Conservation (phyloP, 2,888 invertebrate species). For the Cosmia pyralina region DNA sequence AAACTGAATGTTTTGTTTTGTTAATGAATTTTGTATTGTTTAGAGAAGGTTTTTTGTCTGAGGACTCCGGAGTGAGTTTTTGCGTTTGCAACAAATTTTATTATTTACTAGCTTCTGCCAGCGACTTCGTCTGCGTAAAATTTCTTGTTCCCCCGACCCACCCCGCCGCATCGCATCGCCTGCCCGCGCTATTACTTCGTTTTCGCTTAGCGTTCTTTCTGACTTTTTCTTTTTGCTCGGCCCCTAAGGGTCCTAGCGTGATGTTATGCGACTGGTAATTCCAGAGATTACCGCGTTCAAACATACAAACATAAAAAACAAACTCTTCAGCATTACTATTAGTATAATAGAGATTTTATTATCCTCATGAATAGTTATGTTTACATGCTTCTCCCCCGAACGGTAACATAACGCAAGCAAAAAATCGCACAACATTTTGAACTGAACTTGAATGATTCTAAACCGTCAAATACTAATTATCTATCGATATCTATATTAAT, state of each 20-base stretch:
- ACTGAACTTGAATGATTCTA: background rate
- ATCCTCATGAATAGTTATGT: background rate
- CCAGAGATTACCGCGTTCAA: no score
- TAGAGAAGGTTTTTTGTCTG: background rate
- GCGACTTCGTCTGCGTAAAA: no score
- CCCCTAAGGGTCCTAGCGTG: no score
- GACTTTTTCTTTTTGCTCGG: no score
- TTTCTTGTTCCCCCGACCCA: no score
- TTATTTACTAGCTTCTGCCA: background rate
- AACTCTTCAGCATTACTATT: background rate
- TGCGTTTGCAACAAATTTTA: background rate
- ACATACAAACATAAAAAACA: no score
- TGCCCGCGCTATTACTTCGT: no score
- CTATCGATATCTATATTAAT: no score
- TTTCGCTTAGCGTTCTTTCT: no score
- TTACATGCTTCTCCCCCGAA: background rate
- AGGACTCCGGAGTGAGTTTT: background rate
- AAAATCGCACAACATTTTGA: background rate
- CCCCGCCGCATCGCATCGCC: no score
- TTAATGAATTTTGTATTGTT: slow-evolving; percentile 40
- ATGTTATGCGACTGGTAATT: no score
- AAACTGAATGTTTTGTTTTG: slow-evolving; percentile 38
- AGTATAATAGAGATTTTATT: background rate
- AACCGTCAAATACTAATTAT: background rate
- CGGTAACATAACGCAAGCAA: background rate